These are phyloP conservation scores for Melanerpes aurifrons DNA, from an alignment of 2,113 vertebrate genomes.

Conservation along the genomic window DNA sequence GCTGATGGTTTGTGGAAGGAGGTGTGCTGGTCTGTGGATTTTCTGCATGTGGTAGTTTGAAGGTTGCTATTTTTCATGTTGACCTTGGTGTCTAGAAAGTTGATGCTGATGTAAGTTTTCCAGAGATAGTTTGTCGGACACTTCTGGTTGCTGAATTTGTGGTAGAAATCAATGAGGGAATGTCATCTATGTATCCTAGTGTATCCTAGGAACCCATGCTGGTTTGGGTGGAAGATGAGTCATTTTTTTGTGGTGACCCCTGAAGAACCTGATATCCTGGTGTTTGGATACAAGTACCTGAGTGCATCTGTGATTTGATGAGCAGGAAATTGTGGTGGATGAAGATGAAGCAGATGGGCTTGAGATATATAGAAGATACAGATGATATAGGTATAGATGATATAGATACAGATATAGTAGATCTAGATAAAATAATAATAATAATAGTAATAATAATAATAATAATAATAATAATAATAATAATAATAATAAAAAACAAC, in stretches of 20 bases:
- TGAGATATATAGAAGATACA: not conserved
- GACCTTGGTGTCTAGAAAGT: slow-evolving; percentile 61
- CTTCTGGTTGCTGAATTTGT: slow-evolving; percentile 18
- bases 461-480: too few relatives aligned
- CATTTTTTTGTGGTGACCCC: not conserved
- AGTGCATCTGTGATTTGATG: not conserved
- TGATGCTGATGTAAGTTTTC: slow-evolving; percentile 65
- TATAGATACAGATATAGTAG: too few relatives aligned
- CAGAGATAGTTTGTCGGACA: slow-evolving; percentile 35
- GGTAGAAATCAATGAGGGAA: slow-evolving; percentile 18
- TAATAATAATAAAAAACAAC: too few relatives aligned
- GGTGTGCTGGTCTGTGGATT: slow-evolving; percentile 73
- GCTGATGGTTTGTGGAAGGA: slow-evolving; percentile 67
- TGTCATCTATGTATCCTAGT: not conserved
- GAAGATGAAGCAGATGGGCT: not conserved
- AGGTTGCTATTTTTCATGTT: slow-evolving; percentile 65
- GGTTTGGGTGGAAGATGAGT: not conserved
- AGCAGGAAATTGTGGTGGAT: not conserved
- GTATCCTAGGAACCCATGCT: not conserved
- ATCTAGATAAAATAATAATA: too few relatives aligned
- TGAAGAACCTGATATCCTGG: not conserved
- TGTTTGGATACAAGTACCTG: not conserved
- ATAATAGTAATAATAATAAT: too few relatives aligned
- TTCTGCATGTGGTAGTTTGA: slow-evolving; percentile 71
- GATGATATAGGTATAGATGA: too few relatives aligned